Evolutionary conservation across 2,888 invertebrate species (phyloP), one percentile per base, ranked within the genome.

Genomic region (Chloroclysta siterata): DNA sequence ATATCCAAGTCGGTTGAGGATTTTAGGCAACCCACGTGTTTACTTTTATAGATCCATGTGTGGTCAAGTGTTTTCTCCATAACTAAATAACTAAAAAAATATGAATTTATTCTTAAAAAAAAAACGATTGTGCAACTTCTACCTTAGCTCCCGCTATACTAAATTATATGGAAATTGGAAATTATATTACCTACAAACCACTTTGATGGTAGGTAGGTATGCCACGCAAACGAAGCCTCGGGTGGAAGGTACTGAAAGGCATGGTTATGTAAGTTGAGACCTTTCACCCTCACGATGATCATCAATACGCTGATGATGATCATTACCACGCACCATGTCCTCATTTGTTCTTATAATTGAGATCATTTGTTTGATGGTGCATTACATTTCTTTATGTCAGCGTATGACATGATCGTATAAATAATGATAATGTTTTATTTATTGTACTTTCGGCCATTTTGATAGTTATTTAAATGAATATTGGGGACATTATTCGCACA

Each of bases 221-320:
- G 8, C 0, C 11, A 2, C 36, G 2, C 36, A 39, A 11, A 11
- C 36, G 36, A 39, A 39, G 36, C 36, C 11, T 11, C 11, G 36
- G 36, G 36, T 0, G 11, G 36, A 10, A 39, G 36, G 6, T 39
- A 36, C 8, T 39, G 11, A 39, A 39, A 39, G 36, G 11, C 11
- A 2, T 52, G 63, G 36, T 68, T 66, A 68, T 52, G 64, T 36
- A 53, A 52, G 46, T 2, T 3, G 10, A 63, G 75, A 84, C 88
- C 86, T 88, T 86, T 88, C 85, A 86, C 87, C 86, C 80, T 70
- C 10, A 65, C 72, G 2, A 80, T 78, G 69, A 79, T 78, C 75
- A 56, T 60, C 56, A 55, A 59, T 54, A 60, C 28, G 0, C n/a
- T 52, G 50, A 29, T 60, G 60, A 64, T 72, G 65, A 65, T 54